phyloP scores from a whole-genome alignment of 2,797 vertebrate species.

The Tangara arthus region DNA sequence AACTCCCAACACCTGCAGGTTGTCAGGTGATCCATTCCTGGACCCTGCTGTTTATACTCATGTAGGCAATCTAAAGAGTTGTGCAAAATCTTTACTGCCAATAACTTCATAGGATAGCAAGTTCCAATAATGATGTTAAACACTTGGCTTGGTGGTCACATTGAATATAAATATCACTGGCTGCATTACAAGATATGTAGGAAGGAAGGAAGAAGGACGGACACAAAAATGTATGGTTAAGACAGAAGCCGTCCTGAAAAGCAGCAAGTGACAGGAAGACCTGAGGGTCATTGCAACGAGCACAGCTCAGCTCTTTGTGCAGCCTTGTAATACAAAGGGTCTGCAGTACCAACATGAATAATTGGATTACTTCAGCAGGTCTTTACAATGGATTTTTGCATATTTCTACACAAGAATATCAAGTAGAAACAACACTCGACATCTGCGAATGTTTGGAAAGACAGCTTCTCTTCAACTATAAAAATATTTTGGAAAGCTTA shows the following conservation, averaged over 20 bases:
- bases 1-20: neutral
- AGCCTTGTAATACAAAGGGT: neutral
- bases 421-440: neutral
- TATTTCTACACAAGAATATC: neutral
- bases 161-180: neutral
- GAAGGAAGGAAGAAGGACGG: neutral
- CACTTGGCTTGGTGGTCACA: neutral
- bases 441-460: neutral
- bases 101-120: neutral
- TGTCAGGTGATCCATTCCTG: neutral
- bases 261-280: neutral
- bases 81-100: neutral
- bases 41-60: fast-evolving
- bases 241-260: neutral
- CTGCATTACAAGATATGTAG: neutral
- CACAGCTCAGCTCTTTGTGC: neutral
- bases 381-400: neutral
- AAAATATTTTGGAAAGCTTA: neutral
- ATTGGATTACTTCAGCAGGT: neutral
- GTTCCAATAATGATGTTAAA: neutral
- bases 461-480: neutral
- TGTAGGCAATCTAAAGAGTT: neutral
- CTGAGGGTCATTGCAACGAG: neutral
- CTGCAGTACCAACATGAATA: neutral
- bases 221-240: neutral